Base-by-base conservation (phyloP, 1,140 invertebrate genomes). In the Anoplolepis gracilipes region DNA sequence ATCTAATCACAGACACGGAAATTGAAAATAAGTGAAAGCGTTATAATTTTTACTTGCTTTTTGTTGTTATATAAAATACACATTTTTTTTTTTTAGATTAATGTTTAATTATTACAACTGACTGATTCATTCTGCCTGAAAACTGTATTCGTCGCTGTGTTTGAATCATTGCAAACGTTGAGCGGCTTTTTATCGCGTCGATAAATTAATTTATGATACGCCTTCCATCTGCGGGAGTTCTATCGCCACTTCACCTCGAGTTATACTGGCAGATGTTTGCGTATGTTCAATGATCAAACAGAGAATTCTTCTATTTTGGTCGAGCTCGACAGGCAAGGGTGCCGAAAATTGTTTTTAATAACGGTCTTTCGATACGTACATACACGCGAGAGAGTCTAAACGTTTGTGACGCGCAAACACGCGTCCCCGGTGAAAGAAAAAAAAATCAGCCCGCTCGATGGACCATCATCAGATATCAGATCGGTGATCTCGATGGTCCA, bases 331-430 rank as follows among this genome's bases (percentile, higher is more conserved):
- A 39, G 70, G 30, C 84, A 69, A 86, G 70, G 49, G 65, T 62
- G 59, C 30, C 19, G 76, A 86, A 86, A 86, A 88, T 86, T 89
- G 77, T 84, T 88, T 89, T 84, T 79, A 79, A 70, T 69, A 22
- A 30, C 57, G 19, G 28, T 5, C 67, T 36, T 69, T 53, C 13
- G 49, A 57, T 19, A 19, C 16, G 72, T 11, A 11, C 39, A 42
- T n/a, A n/a, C n/a, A n/a, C 13, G 49, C 11, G 28, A 46, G 42
- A 33, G 62, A 30, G 36, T 13, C 30, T 62, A 62, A 77, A 59
- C 46, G 42, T 22, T 42, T 28, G 22, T 67, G 62, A 85, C 64
- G 53, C 64, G 53, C 55, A 67, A 85, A 49, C 16, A 49, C 46
- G 61, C 30, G 33, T 19, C 8, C 72, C 22, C 42, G 30, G 19